Base-by-base conservation (phyloP, 1,140 invertebrate genomes). In the Marisa cornuarietis region DNA sequence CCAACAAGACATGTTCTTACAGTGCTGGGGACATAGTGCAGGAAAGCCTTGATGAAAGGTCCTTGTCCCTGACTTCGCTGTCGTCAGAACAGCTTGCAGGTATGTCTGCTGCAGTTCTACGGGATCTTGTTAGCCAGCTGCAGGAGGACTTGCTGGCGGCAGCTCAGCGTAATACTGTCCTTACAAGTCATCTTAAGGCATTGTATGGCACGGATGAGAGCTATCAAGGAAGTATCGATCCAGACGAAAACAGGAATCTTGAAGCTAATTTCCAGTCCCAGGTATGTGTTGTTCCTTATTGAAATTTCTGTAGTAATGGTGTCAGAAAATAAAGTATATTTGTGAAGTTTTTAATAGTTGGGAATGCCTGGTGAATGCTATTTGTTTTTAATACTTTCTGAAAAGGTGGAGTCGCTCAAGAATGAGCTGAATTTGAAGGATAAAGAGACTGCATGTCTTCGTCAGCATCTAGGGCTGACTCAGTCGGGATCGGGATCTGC, bases 101-200 rank as follows among this genome's bases (percentile, higher is more conserved):
- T 20, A 76, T 80, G 79, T 76, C 73, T 0, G 51, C 74, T 0
- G 26, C 74, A 5, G 68, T 77, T 22, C 61, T 80, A 63, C 79
- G 79, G 14, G 74, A 80, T 42, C 68, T 80, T 62, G 79, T 80
- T 13, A 65, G 72, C 49, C 83, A 80, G 80, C 78, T 87, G 20
- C 85, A 87, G 71, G 69, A 86, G n/a, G 82, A 82, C 68, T 71
- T 87, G 51, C 42, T 85, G 18, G 77, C 71, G 22, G 74, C 81
- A 26, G 51, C 65, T 77, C 83, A 42, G 83, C 82, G 24, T 58
- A 78, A 74, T 82, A 79, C 69, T 69, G 79, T 1, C 54, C 80
- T 54, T 73, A 83, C 58, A 68, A 13, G 79, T 69, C 66, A 81
- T 73, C 18, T 31, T 65, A 51, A 63, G 71, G 68, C 62, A 26